Evolutionary conservation across 2,888 invertebrate genomes (phyloP).

Genomic region (Coecobrya sp.): DNA sequence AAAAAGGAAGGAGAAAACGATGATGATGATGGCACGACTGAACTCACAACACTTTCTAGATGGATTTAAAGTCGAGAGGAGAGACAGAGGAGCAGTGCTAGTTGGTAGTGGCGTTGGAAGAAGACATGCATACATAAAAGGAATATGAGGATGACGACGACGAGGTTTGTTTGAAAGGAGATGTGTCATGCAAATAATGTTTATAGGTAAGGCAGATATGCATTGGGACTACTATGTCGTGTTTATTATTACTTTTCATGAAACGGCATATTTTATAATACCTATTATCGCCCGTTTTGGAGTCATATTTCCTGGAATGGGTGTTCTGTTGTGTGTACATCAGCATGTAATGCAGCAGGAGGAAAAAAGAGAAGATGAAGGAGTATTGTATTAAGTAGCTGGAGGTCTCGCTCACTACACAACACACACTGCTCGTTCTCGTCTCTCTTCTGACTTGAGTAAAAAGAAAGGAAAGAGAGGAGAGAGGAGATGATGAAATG

Average conservation of each 20-base stretch:
- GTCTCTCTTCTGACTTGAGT: conserved; percentile 27
- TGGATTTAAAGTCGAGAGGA: neutral
- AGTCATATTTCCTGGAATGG: conserved; percentile 57
- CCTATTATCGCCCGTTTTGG: conserved; percentile 37
- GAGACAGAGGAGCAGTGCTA: neutral
- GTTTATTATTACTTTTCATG: conserved; percentile 8
- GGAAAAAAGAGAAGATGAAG: conserved; percentile 11
- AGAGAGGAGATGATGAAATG: conserved; percentile 69
- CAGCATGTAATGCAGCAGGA: neutral
- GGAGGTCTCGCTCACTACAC: conserved; percentile 37
- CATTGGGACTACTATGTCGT: neutral
- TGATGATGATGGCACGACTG: conserved; percentile 65
- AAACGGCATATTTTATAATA: conserved; percentile 68
- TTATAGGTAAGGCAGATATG: conserved; percentile 25
- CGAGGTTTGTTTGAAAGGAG: neutral
- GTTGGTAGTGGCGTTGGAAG: neutral
- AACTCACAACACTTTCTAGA: conserved; percentile 27
- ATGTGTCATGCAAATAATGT: conserved; percentile 38
- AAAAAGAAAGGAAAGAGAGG: conserved; percentile 39
- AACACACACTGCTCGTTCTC: conserved; percentile 2
- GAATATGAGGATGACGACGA: neutral
- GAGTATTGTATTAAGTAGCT: conserved; percentile 71
- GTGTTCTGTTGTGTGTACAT: conserved; percentile 56
- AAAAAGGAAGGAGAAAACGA: conserved; percentile 33
- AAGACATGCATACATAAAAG: neutral